Percentiles rank a stretch among this genome's conserved stretches.
Conservation (phyloP, 1,140 invertebrate species). For the Maniola jurtina region DNA sequence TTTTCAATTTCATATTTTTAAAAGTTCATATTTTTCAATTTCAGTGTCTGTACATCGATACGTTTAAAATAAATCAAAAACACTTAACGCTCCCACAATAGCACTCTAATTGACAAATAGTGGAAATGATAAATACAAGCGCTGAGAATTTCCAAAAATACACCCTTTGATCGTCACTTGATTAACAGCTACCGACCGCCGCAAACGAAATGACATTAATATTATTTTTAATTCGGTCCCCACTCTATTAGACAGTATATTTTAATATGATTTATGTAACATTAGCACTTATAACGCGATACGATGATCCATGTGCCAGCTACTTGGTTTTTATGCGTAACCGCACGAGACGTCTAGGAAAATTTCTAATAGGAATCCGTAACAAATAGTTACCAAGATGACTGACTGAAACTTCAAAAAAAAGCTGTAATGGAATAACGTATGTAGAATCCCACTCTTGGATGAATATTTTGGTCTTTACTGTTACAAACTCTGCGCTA, state of each 20-base stretch:
- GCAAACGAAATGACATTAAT: slow-evolving; percentile 67
- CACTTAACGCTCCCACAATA: slow-evolving; percentile 71
- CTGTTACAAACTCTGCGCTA: too few relatives aligned
- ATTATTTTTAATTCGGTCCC: slow-evolving; percentile 71
- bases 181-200: slow-evolving; percentile 66
- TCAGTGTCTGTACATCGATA: slow-evolving; percentile 27
- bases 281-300: slow-evolving; percentile 21
- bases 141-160: slow-evolving; percentile 72
- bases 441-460: too few relatives aligned
- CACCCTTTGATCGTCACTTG: slow-evolving; percentile 71
- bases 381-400: too few relatives aligned
- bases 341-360: not conserved
- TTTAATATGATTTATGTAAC: slow-evolving; percentile 63
- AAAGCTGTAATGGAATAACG: too few relatives aligned
- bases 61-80: slow-evolving; percentile 64
- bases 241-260: slow-evolving; percentile 51
- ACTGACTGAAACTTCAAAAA: too few relatives aligned
- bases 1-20: not conserved
- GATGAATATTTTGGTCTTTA: too few relatives aligned
- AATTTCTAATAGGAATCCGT: too few relatives aligned
- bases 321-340: slow-evolving; percentile 4
- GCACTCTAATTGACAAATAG: slow-evolving; percentile 77
- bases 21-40: slow-evolving; percentile 8
- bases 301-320: slow-evolving; percentile 1
- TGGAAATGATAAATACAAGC: slow-evolving; percentile 75